Conservation (phyloP, 2,113 vertebrate species). For the Naja naja region DNA sequence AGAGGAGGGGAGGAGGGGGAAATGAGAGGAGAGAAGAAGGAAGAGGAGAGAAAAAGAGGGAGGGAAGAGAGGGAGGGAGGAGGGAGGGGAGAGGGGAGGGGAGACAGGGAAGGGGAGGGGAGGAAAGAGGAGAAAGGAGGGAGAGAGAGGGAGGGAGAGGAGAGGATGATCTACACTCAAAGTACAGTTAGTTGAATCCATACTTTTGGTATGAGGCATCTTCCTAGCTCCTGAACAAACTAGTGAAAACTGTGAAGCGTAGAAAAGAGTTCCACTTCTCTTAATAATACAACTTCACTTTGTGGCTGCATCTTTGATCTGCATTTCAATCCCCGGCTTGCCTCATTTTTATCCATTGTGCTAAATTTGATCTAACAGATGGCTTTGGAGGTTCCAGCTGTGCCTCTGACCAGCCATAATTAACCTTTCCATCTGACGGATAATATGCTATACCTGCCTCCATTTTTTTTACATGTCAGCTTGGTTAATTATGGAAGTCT, state of each 20-base stretch:
- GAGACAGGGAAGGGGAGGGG: neutral
- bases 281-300: neutral
- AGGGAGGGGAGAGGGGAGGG: too few relatives aligned
- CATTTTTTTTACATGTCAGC: conserved; percentile 36
- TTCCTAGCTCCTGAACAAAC: neutral
- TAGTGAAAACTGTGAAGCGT: neutral
- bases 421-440: conserved; percentile 31
- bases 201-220: neutral
- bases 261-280: neutral
- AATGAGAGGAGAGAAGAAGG: neutral
- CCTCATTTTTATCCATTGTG: conserved; percentile 14
- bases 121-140: too few relatives aligned
- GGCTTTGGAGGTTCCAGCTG: conserved; percentile 3
- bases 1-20: neutral
- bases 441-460: conserved; percentile 16
- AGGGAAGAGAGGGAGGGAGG: neutral
- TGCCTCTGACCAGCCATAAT: conserved; percentile 17
- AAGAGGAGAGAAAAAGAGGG: neutral
- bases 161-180: neutral
- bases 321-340: neutral
- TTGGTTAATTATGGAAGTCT: conserved; percentile 29
- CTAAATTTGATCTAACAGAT: conserved; percentile 23
- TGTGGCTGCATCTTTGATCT: neutral
- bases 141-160: too few relatives aligned
- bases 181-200: neutral